These are phyloP conservation scores for Pocillopora verrucosa DNA, from an alignment of 64 coral and sea anemone species.

Conservation along the genomic window DNA sequence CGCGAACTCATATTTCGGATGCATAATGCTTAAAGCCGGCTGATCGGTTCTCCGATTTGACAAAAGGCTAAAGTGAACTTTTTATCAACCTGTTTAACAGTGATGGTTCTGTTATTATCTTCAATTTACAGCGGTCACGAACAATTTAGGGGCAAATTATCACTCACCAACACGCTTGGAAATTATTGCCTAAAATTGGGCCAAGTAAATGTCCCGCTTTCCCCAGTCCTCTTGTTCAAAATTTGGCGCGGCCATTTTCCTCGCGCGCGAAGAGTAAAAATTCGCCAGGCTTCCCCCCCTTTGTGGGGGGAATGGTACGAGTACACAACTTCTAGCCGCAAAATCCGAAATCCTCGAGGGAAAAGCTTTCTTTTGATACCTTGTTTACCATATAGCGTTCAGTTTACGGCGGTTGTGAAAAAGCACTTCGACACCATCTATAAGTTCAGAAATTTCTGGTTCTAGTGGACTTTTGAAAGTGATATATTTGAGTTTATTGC, in stretches of 20 bases:
- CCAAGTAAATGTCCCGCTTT: background rate
- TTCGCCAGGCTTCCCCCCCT: background rate
- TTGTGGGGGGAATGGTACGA: background rate
- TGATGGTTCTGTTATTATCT: no score
- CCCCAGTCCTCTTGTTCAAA: background rate
- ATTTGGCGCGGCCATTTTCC: background rate
- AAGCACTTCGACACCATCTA: background rate
- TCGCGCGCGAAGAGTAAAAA: background rate
- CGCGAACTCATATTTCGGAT: no score
- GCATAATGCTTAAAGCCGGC: no score
- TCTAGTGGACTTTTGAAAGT: background rate
- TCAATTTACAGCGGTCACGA: no score
- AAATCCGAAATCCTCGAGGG: background rate
- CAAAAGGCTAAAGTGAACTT: no score
- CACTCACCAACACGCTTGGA: no score
- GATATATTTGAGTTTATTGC: constrained; percentile 8
- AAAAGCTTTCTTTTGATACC: constrained; percentile 18
- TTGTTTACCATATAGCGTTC: background rate
- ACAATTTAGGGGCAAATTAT: no score
- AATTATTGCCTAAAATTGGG: no score
- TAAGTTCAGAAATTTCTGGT: background rate
- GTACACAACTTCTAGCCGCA: background rate
- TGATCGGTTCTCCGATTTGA: no score
- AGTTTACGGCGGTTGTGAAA: background rate
- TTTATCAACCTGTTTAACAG: no score